Base-by-base conservation (phyloP, 1,140 invertebrate species). In the Doryteuthis pealeii region DNA sequence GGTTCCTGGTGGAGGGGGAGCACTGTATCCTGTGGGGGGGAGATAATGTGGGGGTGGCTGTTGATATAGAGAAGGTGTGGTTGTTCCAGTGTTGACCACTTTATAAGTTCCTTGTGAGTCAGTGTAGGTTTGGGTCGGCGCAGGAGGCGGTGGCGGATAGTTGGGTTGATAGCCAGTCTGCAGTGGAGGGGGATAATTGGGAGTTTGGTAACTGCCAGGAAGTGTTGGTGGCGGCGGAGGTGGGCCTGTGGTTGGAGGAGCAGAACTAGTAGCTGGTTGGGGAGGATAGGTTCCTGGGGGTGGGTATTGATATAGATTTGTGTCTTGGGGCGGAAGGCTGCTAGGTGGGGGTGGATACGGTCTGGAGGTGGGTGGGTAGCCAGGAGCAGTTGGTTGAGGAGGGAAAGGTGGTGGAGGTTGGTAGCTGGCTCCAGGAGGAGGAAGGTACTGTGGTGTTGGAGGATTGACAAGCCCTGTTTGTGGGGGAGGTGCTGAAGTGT, bases 391-490 rank as follows among this genome's bases (percentile, higher is more conserved):
- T 22, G 65, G 43, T 31, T 45, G 45, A 18, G 58, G 69, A 71
- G 70, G 70, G n/a, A 40, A 54, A 26, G 69, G 58, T 26, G 62
- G 49, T 62, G 54, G 70, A 26, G 65, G 62, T 32, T 49, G 70
- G 18, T 68, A 49, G 2, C 30, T 62, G 18, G n/a, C 32, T 18
- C 65, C 73, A 2, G 67, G 75, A 33, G 58, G 76, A 22, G 74
- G 67, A 28, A 73, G 73, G n/a, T 70, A 49, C 14, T 30, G 49
- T 32, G 65, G 73, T 26, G 69, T 75, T 32, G 79, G 77, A 5
- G 77, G 77, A 5, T 74, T 70, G 4, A 54, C 35, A 30, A 76
- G 74, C 28, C 74, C 76, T 18, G 74, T 71, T 32, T 71, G 76
- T 26, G 73, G 70, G 67, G 69, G 32, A 12, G 68, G 68, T 15